Base-by-base conservation (phyloP, 2,113 vertebrate genomes). In the Myrmophylax atrothorax region DNA sequence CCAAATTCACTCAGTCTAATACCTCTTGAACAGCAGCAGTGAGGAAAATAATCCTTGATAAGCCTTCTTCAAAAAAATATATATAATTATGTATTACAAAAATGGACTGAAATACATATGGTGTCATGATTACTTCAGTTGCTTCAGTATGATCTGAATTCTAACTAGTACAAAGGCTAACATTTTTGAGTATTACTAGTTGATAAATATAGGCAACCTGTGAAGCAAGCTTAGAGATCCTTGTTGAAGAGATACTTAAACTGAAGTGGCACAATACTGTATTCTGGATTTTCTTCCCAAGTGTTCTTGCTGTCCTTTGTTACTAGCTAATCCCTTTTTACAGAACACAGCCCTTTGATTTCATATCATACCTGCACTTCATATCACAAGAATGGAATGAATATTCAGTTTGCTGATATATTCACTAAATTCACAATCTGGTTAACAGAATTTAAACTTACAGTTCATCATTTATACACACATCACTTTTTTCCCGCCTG, bases 401-500 rank as follows among this genome's bases (percentile, higher is more conserved):
- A 72, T 73, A 52, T 72, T 85, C 56, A 72, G 5, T 75, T 86
- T 84, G 9, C 31, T 85, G 22, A 31, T 88, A 12, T 35, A 66
- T 49, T 64, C 63, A 73, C 18, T 72, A 69, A 79, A 59, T 60
- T 47, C 19, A 58, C 31, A n/a, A 4, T 70, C 20, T 67, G 52
- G 4, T 70, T 68, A 89, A 47, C 1, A 4, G 24, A 50, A 8
- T 50, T 64, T 78, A 77, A 82, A 98, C 98, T 96, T 97, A 98
- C 97, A 98, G 78, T 60, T 98, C 97, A 82, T 99, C 97, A 77
- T 98, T 99, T 44, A 96, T 94, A 44, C 87, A 94, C 81, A 96
- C 17, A 50, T 97, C 89, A 79, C 96, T 98, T 94, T 97, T 56
- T 98, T 84, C 95, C 98, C 83, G 95, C 95, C 44, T 94, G 70